Evolutionary conservation across 2,113 vertebrate species (phyloP).

Genomic region (Eolophus roseicapilla): DNA sequence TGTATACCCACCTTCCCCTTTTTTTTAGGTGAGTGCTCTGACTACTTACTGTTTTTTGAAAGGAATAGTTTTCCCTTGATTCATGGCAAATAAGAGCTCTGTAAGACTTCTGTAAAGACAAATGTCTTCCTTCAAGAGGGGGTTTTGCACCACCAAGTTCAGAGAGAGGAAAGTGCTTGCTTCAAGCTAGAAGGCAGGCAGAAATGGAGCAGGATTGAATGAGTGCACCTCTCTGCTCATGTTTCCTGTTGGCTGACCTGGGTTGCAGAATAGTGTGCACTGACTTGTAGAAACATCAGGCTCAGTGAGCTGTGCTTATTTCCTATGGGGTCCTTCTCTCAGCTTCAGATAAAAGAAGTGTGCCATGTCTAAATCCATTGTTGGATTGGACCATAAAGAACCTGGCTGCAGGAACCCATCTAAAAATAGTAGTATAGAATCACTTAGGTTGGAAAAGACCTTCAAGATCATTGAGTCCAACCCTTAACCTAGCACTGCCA

Average conservation of each 20-base stretch:
- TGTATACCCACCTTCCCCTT: not conserved
- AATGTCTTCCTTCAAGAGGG: rapidly evolving
- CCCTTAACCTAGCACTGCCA: not conserved
- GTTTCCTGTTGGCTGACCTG: not conserved
- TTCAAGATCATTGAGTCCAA: not conserved
- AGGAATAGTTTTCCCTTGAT: rapidly evolving
- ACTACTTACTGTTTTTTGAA: not conserved
- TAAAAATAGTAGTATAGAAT: not conserved
- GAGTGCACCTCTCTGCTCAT: not conserved
- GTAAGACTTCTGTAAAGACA: not conserved
- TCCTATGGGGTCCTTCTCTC: not conserved
- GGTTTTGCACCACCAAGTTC: not conserved
- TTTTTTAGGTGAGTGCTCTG: not conserved
- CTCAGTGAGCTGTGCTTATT: not conserved
- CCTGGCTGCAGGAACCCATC: not conserved
- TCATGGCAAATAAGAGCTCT: not conserved
- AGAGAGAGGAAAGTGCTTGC: not conserved
- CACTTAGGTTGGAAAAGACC: not conserved
- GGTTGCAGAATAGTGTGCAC: rapidly evolving
- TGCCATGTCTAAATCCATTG: not conserved
- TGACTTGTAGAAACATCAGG: not conserved
- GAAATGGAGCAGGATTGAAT: not conserved
- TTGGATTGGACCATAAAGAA: not conserved
- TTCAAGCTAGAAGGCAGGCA: not conserved
- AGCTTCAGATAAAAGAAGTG: not conserved